Evolutionary conservation across 2,113 vertebrate species (phyloP), one percentile per base, ranked within the genome.

Genomic region (Sinocyclocheilus rhinocerous): DNA sequence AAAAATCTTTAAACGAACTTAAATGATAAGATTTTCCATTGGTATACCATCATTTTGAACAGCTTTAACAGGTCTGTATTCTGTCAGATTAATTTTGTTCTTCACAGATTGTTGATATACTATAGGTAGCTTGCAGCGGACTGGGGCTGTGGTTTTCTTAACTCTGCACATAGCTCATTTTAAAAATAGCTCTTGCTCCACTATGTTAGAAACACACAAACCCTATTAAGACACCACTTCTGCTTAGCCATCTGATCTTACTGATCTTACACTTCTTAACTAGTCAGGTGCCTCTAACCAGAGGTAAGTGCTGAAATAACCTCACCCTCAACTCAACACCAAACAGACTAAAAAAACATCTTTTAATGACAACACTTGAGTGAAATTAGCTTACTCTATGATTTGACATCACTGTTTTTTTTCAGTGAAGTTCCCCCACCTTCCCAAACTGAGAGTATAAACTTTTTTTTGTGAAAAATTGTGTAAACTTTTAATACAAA

Each of bases 271-370:
- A 70, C 67, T 12, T 78, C 67, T 81, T 78, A 69, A 63, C 72
- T 15, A 69, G n/a, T 55, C 57, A 55, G 36, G 26, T 39, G 48
- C 29, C 29, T 59, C 72, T 42, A 24, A 20, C 45, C 82, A 24
- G 65, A 91, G 91, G 92, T 92, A 92, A 92, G 90, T 93, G 81
- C 2, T 85, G 79, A 85, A 73, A 86, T 11, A 13, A 8, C 57
- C 1, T 70, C 73, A 55, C 39, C 15, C 76, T 26, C 55, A 48
- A 57, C 76, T 78, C 39, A 75, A 24, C 12, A 12, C 24, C 24
- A 67, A 67, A 26, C 20, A 22, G 61, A 24, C 24, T 61, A 4
- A 24, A 61, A 24, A 55, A 36, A 36, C 6, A 67, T n/a, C 0
- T 24, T 73, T 22, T 45, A 13, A 73, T 73, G 36, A 45, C 4